phyloP scores from a whole-genome alignment of 2,797 vertebrate genomes.

The Tauraco hartlaubi region DNA sequence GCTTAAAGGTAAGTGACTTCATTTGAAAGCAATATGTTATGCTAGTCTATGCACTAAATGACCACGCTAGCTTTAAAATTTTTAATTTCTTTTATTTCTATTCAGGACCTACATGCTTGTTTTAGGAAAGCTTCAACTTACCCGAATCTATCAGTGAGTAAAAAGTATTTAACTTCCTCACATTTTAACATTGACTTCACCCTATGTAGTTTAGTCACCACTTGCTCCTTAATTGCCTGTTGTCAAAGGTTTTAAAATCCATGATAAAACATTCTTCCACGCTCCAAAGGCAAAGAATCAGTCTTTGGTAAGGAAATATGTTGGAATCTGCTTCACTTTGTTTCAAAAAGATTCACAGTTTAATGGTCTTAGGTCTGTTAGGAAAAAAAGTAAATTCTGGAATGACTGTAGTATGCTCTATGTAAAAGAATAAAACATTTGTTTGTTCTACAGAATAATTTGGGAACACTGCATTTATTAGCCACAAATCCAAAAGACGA shows the following conservation, averaged over 20 bases:
- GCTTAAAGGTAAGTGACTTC: slow-evolving; percentile 54
- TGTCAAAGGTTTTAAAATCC: neutral
- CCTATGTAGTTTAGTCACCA: neutral
- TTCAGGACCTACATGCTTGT: neutral
- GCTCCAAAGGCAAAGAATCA: neutral
- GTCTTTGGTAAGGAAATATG: neutral
- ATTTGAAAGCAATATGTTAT: slow-evolving; percentile 44
- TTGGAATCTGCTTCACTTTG: neutral
- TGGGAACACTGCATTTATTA: neutral
- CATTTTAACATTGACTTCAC: neutral
- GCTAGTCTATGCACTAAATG: neutral
- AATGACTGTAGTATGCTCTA: neutral
- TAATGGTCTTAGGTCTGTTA: neutral
- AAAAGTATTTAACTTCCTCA: neutral
- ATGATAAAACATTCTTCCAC: neutral
- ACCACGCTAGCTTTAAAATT: slow-evolving; percentile 33
- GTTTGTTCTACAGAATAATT: neutral
- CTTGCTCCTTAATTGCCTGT: neutral
- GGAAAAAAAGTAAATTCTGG: neutral
- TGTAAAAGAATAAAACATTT: neutral
- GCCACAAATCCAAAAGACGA: neutral
- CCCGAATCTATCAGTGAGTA: neutral
- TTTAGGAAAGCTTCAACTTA: neutral
- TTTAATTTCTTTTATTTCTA: slow-evolving; percentile 23
- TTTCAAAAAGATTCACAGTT: neutral